These are phyloP conservation scores for Potorous gilbertii DNA, from an alignment of 2,797 vertebrate genomes.

Conservation along the genomic window DNA sequence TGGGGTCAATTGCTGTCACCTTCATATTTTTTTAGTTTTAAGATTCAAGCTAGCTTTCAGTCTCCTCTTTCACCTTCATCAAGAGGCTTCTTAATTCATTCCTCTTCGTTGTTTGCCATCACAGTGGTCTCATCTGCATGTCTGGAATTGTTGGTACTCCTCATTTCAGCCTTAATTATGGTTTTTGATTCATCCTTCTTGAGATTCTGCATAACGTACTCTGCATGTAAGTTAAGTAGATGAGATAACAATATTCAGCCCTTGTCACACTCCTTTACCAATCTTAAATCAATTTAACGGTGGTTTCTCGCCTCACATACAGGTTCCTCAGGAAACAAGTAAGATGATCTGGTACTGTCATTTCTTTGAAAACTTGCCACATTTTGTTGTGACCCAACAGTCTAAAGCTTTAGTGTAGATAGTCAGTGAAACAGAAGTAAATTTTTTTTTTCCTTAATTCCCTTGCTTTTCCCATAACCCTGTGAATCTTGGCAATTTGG, in stretches of 20 bases:
- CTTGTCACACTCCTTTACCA: background rate
- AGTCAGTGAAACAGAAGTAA: background rate
- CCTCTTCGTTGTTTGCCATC: background rate
- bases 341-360: background rate
- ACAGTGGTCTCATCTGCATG: background rate
- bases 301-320: background rate
- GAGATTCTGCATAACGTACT: background rate
- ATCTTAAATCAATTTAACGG: background rate
- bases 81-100: too few species aligned
- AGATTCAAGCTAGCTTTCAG: background rate
- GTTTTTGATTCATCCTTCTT: background rate
- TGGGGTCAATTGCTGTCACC: background rate
- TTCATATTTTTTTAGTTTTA: background rate
- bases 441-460: background rate
- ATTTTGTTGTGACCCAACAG: background rate
- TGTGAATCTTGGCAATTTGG: background rate
- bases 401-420: background rate
- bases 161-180: background rate
- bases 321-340: background rate
- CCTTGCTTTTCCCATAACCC: background rate
- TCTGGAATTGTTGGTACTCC: background rate
- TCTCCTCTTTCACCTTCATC: background rate
- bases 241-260: background rate
- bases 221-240: background rate
- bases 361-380: background rate